These are phyloP conservation scores for Drosophila auraria DNA, from an alignment of 1,140 invertebrate species.

Conservation along the genomic window DNA sequence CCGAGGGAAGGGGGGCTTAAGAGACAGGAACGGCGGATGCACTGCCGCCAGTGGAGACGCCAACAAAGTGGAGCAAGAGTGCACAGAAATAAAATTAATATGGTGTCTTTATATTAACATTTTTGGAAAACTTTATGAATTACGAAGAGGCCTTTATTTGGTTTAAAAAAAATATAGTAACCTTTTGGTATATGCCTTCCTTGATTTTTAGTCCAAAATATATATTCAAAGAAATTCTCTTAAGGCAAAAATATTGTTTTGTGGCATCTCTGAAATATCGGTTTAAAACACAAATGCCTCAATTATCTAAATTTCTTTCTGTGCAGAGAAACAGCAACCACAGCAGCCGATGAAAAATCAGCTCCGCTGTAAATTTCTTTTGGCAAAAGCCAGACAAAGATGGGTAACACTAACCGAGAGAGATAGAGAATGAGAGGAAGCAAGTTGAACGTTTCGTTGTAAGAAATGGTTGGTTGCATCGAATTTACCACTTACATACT, in stretches of 20 bases:
- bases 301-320: background rate
- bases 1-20: constrained; percentile 7
- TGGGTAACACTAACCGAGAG: constrained; percentile 4
- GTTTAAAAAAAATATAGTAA: background rate
- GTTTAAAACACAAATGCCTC: too few species aligned
- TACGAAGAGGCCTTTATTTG: background rate
- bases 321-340: constrained; percentile 25
- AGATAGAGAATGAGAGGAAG: constrained; percentile 4
- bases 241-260: too few species aligned
- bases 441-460: constrained; percentile 34
- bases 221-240: too few species aligned
- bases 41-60: constrained; percentile 47
- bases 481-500: background rate
- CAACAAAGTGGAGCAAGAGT: constrained; percentile 60
- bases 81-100: constrained; percentile 12
- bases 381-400: constrained; percentile 31
- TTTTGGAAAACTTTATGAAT: background rate
- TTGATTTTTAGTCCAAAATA: too few species aligned
- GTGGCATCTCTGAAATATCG: too few species aligned
- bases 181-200: too few species aligned
- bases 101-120: too few species aligned
- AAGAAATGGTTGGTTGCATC: constrained; percentile 51
- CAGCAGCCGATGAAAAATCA: constrained; percentile 61
- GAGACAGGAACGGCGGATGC: constrained; percentile 55
- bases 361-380: constrained; percentile 73